Evolutionary conservation across 2,888 invertebrate species (phyloP), one percentile per base, ranked within the genome.

Genomic region (Antheraea yamamai): DNA sequence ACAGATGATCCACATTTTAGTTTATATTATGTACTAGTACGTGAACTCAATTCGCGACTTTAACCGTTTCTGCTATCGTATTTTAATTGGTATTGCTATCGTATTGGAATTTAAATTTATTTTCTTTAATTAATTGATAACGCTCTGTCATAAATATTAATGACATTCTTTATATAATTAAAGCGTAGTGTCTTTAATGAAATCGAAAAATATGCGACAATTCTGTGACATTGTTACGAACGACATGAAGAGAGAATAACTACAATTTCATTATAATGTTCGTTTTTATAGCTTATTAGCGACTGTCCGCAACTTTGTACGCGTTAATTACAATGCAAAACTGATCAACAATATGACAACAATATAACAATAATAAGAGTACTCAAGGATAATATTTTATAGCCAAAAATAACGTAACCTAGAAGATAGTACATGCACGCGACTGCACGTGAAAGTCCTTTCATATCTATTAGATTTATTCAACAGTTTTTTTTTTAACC

Each of bases 181-280:
- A 71, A 71, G 26, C 35, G 55, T 23, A 71, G 30, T 58, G 51
- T 72, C 26, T 75, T n/a, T 72, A 71, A 74, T 70, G 74, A 76
- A 47, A 77, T 78, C 18, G 35, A 68, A 82, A 81, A 79, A 78
- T 87, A 88, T 88, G 86, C 87, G 84, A 83, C 87, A 85, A 85
- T 87, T 81, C 76, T 83, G 84, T 82, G 83, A 87, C 86, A 87
- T 84, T 87, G 82, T 4, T 84, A 74, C 79, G 18, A 16, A 20
- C 16, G 39, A 68, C 4, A 35, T 39, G 30, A 14, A 64, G 26
- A 26, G 23, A 16, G 23, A 64, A 23, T 8, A 64, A 64, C 14
- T 12, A 64, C 30, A 26, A 30, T 30, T 66, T 30, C 64, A 66
- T 26, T 66, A 3, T 6, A 16, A 66, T 66, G 20, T 30, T 66